phyloP scores from a whole-genome alignment of 2,113 vertebrate species.

The Cyanoramphus novaezelandiae region DNA sequence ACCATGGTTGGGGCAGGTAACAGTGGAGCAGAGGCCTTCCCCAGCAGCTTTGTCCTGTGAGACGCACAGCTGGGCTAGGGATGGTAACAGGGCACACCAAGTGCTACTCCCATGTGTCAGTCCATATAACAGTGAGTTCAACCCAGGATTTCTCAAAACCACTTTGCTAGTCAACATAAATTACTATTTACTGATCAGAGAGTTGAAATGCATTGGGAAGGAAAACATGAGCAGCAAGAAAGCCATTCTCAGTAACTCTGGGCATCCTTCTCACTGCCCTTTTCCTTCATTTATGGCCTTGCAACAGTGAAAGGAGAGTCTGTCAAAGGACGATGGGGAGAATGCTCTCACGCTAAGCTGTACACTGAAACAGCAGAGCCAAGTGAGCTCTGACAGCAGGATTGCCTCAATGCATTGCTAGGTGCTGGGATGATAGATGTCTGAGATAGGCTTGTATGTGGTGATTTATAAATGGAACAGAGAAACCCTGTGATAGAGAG shows the following conservation, averaged over 20 bases:
- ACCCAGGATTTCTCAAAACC: neutral
- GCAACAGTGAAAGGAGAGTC: neutral
- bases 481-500: neutral
- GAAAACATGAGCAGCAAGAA: neutral
- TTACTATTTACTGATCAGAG: neutral
- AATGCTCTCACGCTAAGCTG: neutral
- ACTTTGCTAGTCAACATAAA: neutral
- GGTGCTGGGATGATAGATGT: neutral
- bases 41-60: neutral
- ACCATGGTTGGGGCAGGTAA: accelerated
- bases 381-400: neutral
- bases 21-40: neutral
- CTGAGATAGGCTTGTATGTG: neutral
- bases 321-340: accelerated
- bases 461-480: neutral
- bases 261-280: neutral
- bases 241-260: neutral
- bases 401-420: neutral
- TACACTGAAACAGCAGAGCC: neutral
- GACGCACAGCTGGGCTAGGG: neutral
- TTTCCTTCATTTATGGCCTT: neutral
- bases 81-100: neutral
- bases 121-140: neutral
- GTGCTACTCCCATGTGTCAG: neutral
- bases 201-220: neutral